phyloP scores from a whole-genome alignment of 2,797 vertebrate genomes.

The Sebastes nivosus region DNA sequence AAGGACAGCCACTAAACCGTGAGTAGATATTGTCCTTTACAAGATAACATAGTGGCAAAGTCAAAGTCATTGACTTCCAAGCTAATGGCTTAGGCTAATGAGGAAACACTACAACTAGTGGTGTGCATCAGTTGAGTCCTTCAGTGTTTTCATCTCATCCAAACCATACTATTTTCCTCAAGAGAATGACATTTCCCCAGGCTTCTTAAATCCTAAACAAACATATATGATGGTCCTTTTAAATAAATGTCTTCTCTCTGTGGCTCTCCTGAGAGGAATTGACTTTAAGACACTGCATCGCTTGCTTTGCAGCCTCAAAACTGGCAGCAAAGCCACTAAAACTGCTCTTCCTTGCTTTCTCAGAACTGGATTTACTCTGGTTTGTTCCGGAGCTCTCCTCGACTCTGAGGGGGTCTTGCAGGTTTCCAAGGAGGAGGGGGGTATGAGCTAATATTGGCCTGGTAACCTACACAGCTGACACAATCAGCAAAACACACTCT shows the following conservation, averaged over 20 bases:
- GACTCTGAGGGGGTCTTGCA: not conserved
- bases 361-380: constrained; percentile 15
- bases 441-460: not conserved
- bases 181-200: not conserved
- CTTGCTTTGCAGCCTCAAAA: constrained; percentile 9
- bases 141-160: not conserved
- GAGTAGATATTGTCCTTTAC: not conserved
- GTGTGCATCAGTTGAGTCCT: not conserved
- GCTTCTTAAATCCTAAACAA: not conserved
- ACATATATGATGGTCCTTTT: not conserved
- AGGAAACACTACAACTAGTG: not conserved
- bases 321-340: constrained; percentile 10
- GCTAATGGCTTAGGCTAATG: not conserved
- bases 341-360: not conserved
- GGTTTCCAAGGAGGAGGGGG: not conserved
- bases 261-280: not conserved
- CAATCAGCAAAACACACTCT: not conserved
- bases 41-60: not conserved
- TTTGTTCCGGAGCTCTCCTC: not conserved
- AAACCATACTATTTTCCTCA: not conserved
- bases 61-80: not conserved
- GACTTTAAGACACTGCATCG: not conserved
- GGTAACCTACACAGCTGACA: constrained; percentile 13
- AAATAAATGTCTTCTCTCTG: not conserved
- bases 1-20: not conserved